Evolutionary conservation across 2,113 vertebrate genomes (phyloP), one percentile per base, ranked within the genome.

Genomic region (Prietella phreatophila): DNA sequence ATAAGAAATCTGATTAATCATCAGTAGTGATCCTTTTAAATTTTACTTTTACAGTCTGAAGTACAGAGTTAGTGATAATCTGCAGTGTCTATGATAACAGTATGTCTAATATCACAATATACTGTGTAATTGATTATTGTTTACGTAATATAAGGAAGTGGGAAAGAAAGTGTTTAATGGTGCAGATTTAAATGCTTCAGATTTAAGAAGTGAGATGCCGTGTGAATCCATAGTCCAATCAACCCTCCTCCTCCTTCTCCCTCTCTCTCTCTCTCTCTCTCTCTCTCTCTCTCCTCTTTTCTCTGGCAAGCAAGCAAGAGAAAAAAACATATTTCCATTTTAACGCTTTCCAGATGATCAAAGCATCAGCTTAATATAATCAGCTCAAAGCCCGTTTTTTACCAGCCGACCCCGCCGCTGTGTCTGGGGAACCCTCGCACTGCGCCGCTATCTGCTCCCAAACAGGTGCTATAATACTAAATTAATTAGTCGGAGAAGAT

Each of bases 391-490:
- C 97, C 96, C 96, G 97, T 76, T 85, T 82, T 99, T 99, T 98
- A 97, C 96, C 96, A 96, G 91, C 75, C 87, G 95, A 95, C 94
- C 93, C 95, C 89, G 94, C 96, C 93, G 91, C 96, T 95, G 96
- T 93, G 96, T 95, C 94, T 93, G 94, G 96, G 96, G 96, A 96
- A 94, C 88, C 93, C 93, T 93, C 94, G 92, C 93, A 94, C 95
- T 95, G 95, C 96, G 95, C 96, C 96, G 96, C 97, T 97, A 97
- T 97, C 97, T 97, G 96, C 97, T 97, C 96, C 95, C 96, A 97
- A 99, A 99, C 97, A 99, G 98, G 97, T 99, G 98, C 97, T 97
- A 97, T 97, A 96, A 97, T 97, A 96, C 97, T 97, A 99, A 99
- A 99, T 99, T 99, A 99, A 99, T 99, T 99, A 99, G 97, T 97